phyloP scores from a whole-genome alignment of 2,888 invertebrate species.

The Colletes collaris region DNA sequence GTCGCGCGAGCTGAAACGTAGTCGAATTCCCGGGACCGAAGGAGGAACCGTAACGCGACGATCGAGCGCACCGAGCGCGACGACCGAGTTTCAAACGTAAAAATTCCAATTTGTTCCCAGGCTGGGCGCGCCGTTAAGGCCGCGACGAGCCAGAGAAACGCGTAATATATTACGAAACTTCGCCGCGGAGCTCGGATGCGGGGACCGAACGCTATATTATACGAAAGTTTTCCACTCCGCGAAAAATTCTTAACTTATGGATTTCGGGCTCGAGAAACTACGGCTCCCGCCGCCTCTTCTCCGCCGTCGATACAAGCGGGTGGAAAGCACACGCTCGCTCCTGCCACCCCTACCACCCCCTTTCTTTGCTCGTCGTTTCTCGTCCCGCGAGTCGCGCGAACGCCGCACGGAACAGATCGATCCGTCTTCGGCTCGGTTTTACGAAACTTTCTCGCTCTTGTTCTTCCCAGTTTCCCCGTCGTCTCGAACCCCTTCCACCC shows the following conservation, averaged over 20 bases:
- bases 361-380: neutral
- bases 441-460: conserved; percentile 21
- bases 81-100: conserved; percentile 74
- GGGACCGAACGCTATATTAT: conserved; percentile 75
- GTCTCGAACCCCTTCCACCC: neutral
- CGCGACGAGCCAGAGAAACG: conserved; percentile 75
- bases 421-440: conserved; percentile 28
- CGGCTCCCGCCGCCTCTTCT: conserved; percentile 18
- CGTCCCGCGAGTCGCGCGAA: conserved; percentile 7
- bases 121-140: conserved; percentile 63
- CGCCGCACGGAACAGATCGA: conserved; percentile 38
- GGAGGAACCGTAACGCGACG: conserved; percentile 21
- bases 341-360: neutral
- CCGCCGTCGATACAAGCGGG: conserved; percentile 14
- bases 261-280: conserved; percentile 72
- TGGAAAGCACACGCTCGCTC: conserved; percentile 11
- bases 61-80: conserved; percentile 15
- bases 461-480: neutral
- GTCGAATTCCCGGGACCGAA: neutral
- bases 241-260: conserved; percentile 81
- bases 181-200: conserved; percentile 47
- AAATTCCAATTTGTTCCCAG: conserved; percentile 76
- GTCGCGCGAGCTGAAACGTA: neutral
- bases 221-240: conserved; percentile 79
- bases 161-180: conserved; percentile 81